Evolutionary conservation across 2,113 vertebrate species (phyloP), one percentile per base, ranked within the genome.

Genomic region (Marmota flaviventris): DNA sequence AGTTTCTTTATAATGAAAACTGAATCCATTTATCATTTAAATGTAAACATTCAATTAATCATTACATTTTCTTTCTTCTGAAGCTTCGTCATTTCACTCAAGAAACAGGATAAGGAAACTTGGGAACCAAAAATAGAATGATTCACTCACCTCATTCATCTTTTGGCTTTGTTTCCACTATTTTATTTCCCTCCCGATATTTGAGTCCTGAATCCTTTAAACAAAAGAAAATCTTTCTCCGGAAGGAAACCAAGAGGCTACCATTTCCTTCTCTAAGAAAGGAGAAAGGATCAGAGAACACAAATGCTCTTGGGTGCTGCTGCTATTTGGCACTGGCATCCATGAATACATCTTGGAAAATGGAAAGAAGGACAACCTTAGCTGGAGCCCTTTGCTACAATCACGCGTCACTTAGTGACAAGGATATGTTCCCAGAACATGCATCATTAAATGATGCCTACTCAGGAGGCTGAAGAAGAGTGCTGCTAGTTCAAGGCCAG

Each of bases 91-190:
- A 20, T 48, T 93, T 39, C 67, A 93, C n/a, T 56, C 32, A 63
- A 96, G 48, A 65, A 95, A 76, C 20, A 89, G 39, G 48, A n/a
- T 51, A 82, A 82, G 25, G 20, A 94, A 83, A 90, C 7, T 73
- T 27, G 22, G 24, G 13, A 91, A 92, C 81, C 87, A 39, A 45
- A 84, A 73, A 58, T 25, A n/a, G 25, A 51, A 32, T 51, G 32
- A 69, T 61, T 87, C 24, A 4, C 51, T 20, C 42, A 51, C 0
- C 22, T 51, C 83, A 22, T 72, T 83, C 53, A 92, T 61, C 48
- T 73, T 56, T 72, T 51, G 70, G 56, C 48, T 82, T 79, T 75
- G 34, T 34, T 77, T 96, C 58, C 69, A 75, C 65, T 84, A 39
- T 84, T 85, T 75, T 81, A 32, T 84, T 95, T 92, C 63, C 17